phyloP scores from a whole-genome alignment of 2,113 vertebrate species.

The Glaucomys volans region DNA sequence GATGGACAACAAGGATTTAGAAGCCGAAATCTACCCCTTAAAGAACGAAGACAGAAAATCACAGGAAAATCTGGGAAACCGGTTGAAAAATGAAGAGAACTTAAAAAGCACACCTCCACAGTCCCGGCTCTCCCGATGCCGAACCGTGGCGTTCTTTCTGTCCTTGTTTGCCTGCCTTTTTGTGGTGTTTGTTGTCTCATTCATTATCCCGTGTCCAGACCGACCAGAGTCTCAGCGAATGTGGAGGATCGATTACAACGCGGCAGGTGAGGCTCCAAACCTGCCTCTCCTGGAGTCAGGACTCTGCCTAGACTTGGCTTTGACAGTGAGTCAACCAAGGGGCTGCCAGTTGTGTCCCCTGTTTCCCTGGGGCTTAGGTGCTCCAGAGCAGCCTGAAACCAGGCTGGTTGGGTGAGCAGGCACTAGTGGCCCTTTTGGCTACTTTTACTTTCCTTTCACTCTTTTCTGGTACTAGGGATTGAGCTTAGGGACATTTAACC shows the following conservation, averaged over 20 bases:
- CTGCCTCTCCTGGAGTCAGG: too few relatives aligned
- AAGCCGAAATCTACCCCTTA: conserved; percentile 92
- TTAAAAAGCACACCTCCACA: conserved; percentile 73
- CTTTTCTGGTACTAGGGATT: too few relatives aligned
- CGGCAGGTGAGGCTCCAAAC: conserved; percentile 87
- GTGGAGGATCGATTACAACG: conserved; percentile 88
- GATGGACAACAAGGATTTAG: conserved; percentile 88
- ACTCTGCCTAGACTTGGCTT: background rate
- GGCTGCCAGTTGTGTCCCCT: background rate
- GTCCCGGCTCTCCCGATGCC: conserved; percentile 90
- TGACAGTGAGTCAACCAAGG: background rate
- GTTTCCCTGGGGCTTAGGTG: background rate
- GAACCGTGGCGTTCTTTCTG: conserved; percentile 92
- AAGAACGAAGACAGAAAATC: conserved; percentile 88
- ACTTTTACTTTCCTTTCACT: background rate
- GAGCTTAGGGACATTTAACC: background rate
- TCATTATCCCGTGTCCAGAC: conserved; percentile 96
- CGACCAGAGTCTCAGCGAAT: conserved; percentile 86
- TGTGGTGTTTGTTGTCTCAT: conserved; percentile 95
- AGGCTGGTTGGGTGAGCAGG: background rate
- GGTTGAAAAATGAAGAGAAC: conserved; percentile 78
- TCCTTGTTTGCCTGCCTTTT: conserved; percentile 93
- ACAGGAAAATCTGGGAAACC: conserved; percentile 76
- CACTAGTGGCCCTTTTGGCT: background rate
- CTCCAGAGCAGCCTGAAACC: background rate